Evolutionary conservation across 2,888 invertebrate genomes (phyloP).

Genomic region (Ferdinandea cuprea): DNA sequence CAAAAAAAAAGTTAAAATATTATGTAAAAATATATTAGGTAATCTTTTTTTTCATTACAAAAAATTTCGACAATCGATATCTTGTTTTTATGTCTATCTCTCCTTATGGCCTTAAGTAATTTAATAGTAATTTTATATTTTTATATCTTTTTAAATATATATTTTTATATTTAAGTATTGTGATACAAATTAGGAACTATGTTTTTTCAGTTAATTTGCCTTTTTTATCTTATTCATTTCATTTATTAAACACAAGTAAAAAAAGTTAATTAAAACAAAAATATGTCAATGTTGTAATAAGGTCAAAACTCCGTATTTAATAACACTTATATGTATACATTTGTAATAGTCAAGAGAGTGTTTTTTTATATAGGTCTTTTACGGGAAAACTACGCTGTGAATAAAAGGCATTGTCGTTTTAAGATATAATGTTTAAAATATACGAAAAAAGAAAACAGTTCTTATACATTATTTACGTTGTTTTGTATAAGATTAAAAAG

Average conservation of each 20-base stretch:
- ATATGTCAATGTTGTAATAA: conserved; percentile 40
- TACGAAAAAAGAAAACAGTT: neutral
- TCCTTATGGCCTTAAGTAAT: conserved; percentile 53
- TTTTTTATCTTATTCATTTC: conserved; percentile 33
- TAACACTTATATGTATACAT: conserved; percentile 32
- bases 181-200: conserved; percentile 74
- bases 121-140: conserved; percentile 44
- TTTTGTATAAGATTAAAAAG: no score
- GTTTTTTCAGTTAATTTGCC: conserved; percentile 65
- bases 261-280: conserved; percentile 31
- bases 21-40: conserved; percentile 52
- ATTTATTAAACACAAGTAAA: conserved; percentile 35
- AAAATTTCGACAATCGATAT: conserved; percentile 55
- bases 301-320: conserved; percentile 22
- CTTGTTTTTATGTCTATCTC: conserved; percentile 63
- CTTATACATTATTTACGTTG: neutral
- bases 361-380: neutral
- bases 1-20: conserved; percentile 14
- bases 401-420: neutral
- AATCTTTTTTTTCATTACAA: conserved; percentile 39
- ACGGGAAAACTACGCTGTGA: neutral
- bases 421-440: neutral
- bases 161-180: conserved; percentile 61
- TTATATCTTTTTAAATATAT: conserved; percentile 62
- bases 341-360: conserved; percentile 6